Conservation (phyloP, 2,113 vertebrate species). For the Acinonyx jubatus region DNA sequence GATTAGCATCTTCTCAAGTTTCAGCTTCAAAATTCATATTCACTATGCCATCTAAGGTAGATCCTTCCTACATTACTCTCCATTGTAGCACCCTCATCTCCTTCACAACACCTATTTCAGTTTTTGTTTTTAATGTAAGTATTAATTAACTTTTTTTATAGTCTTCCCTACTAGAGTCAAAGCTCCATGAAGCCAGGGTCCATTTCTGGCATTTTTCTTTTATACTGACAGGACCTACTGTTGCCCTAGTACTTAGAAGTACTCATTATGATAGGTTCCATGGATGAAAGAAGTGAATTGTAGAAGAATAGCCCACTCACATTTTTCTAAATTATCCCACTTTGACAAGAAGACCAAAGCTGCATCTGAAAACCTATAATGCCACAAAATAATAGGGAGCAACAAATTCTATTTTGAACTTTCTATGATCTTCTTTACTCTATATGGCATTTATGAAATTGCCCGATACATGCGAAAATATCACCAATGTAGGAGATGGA, state of each 20-base stretch:
- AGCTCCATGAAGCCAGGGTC: not conserved
- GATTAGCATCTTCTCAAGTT: not conserved
- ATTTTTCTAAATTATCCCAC: not conserved
- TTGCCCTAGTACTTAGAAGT: not conserved
- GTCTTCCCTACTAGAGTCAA: not conserved
- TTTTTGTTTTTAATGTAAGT: not conserved
- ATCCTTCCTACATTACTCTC: not conserved
- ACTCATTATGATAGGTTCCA: not conserved
- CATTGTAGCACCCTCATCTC: not conserved
- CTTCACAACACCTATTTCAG: not conserved
- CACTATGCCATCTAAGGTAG: too few relatives aligned
- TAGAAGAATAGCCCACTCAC: not conserved
- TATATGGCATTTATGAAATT: not conserved
- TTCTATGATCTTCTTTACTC: not conserved
- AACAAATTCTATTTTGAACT: not conserved
- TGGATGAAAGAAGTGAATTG: not conserved
- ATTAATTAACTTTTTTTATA: not conserved
- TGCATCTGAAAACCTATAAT: not conserved
- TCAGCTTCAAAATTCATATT: not conserved
- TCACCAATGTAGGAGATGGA: rapidly evolving
- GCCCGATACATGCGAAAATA: not conserved
- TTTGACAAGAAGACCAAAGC: not conserved
- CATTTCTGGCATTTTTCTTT: not conserved
- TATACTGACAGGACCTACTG: not conserved
- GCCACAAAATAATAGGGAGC: not conserved